Evolutionary conservation across 2,113 vertebrate genomes (phyloP), one percentile per base, ranked within the genome.

Genomic region (Elephantulus edwardii): DNA sequence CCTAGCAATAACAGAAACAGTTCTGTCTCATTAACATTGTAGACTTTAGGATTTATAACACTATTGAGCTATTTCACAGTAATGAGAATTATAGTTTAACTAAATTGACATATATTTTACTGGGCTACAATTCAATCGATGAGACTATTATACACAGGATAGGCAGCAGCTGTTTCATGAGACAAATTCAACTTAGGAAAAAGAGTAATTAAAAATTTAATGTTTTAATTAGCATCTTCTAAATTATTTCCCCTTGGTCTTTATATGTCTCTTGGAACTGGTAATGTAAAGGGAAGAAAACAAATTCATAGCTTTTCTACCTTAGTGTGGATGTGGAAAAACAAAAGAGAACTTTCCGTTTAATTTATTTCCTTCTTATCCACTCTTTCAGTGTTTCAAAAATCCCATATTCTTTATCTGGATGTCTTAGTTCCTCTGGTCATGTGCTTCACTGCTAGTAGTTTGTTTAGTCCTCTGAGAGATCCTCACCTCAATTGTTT

Each of bases 331-430:
- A 74, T 54, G n/a, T 13, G 38, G 58, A 83, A 72, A 88, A 74
- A 26, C 50, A 83, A 66, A 88, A 28, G 24, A 68, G 20, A 92
- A 6, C 19, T 79, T 90, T 74, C 44, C 54, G 3, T 68, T 89
- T 85, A 77, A 91, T 66, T 95, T 83, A 35, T 80, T 92, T 92
- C 30, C 56, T 42, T 93, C 92, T 70, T 83, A 81, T 88, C 50
- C 50, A 42, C 17, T 0, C 20, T 75, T 64, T 93, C 85, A 24
- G 13, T 88, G 52, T 88, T 86, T 94, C 64, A 46, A 8, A 40
- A 90, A 88, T 79, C 48, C 77, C 42, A 83, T 62, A 93, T 93
- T 86, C 48, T 77, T 86, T 96, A 94, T 76, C 77, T 90, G 88
- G 93, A 40, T 42, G 44, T 77, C 68, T 52, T 74, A n/a, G 76